phyloP scores from a whole-genome alignment of 92 coral and sea anemone species.

The Siderastrea siderea region DNA sequence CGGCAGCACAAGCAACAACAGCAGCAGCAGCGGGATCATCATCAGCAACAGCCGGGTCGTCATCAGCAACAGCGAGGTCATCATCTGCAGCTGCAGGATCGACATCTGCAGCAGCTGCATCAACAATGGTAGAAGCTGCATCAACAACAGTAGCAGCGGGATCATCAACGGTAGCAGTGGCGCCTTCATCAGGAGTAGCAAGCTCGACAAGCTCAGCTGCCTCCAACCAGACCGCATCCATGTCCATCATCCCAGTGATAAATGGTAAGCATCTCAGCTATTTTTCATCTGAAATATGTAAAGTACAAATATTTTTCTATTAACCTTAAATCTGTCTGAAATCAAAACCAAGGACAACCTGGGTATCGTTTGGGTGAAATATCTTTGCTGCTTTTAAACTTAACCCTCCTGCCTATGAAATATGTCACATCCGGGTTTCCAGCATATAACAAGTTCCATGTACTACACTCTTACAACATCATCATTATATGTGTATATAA shows the following conservation, averaged over 20 bases:
- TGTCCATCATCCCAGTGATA: background rate
- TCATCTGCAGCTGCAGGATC: background rate
- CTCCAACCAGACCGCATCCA: background rate
- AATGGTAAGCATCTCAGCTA: background rate
- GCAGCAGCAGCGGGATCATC: background rate
- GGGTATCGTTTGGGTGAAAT: too few relatives aligned
- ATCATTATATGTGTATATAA: too few relatives aligned
- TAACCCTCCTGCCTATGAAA: too few relatives aligned
- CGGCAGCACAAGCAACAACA: background rate
- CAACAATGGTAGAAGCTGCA: background rate
- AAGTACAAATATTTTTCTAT: background rate
- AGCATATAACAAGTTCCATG: too few relatives aligned
- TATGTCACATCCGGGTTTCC: too few relatives aligned
- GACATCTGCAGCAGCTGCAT: background rate
- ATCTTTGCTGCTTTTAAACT: too few relatives aligned
- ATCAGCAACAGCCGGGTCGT: background rate
- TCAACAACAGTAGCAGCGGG: background rate
- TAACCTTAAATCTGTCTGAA: background rate
- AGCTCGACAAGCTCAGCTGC: background rate
- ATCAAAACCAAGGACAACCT: too few relatives aligned
- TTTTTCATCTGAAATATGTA: background rate
- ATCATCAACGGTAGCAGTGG: background rate
- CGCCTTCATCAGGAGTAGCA: background rate
- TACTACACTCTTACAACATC: too few relatives aligned
- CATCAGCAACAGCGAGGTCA: background rate